A percentile compares a stretch with the other conserved stretches of the same genome.
phyloP scores from a whole-genome alignment of 1,140 invertebrate genomes.

The Eupeodes corollae region DNA sequence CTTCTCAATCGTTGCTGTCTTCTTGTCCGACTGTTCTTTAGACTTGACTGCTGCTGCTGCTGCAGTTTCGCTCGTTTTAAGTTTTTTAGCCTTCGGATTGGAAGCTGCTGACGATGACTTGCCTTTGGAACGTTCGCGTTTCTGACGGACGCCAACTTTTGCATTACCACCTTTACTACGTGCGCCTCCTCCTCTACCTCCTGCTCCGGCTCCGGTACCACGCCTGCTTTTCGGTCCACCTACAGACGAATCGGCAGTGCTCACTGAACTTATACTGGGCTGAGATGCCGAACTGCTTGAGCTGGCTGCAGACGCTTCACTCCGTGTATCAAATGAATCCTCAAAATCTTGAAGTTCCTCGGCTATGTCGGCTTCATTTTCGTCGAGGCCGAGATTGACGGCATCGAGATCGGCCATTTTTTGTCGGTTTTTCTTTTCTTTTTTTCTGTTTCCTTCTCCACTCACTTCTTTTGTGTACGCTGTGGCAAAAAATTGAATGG shows the following conservation, averaged over 20 bases:
- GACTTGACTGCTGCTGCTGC: constrained; percentile 3
- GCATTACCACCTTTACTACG: constrained; percentile 3
- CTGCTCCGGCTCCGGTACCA: constrained; percentile 37
- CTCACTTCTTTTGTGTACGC: too few relatives aligned
- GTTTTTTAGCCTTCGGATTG: constrained; percentile 8
- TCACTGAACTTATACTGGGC: constrained; percentile 63
- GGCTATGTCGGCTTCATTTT: constrained; percentile 57
- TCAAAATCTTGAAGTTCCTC: constrained; percentile 57
- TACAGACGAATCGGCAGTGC: constrained; percentile 43
- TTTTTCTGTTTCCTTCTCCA: too few relatives aligned
- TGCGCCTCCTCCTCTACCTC: constrained; percentile 40
- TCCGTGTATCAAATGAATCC: constrained; percentile 56
- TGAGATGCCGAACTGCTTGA: constrained; percentile 51
- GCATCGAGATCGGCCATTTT: constrained; percentile 42
- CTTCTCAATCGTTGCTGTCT: constrained; percentile 35
- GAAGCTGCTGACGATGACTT: background rate
- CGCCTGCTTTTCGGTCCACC: constrained; percentile 38
- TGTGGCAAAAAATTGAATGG: too few relatives aligned
- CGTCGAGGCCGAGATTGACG: constrained; percentile 56
- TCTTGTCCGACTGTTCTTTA: constrained; percentile 22
- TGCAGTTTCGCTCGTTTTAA: constrained; percentile 6
- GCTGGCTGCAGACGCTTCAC: constrained; percentile 57
- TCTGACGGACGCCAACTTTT: background rate
- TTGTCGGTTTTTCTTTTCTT: constrained; percentile 1
- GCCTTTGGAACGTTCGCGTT: background rate